These are phyloP conservation scores for Gymnarchus niloticus DNA, from an alignment of 2,113 vertebrate species.

Conservation along the genomic window DNA sequence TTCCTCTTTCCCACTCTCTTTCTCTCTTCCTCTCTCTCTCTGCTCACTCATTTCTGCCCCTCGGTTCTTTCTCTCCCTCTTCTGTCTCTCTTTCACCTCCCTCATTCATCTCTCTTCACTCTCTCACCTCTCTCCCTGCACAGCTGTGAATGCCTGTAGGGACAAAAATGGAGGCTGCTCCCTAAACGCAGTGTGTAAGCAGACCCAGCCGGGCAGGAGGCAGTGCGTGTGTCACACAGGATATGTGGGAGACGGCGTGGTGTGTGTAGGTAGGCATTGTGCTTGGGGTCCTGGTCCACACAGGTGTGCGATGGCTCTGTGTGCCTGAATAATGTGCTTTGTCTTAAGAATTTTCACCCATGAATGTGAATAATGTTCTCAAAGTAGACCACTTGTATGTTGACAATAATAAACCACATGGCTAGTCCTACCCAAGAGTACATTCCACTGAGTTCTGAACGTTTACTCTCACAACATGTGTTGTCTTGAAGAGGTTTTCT, in stretches of 20 bases:
- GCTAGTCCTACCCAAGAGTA: no score
- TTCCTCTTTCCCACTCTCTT: neutral
- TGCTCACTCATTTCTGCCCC: neutral
- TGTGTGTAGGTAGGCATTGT: conserved; percentile 70
- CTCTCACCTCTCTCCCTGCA: neutral
- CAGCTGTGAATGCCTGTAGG: conserved; percentile 73
- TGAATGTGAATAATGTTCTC: no score
- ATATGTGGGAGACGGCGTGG: conserved; percentile 73
- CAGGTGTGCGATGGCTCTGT: neutral
- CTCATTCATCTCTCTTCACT: neutral
- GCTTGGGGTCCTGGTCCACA: neutral
- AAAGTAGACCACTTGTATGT: no score
- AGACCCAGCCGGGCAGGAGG: conserved; percentile 70
- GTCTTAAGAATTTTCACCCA: no score
- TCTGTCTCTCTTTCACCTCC: neutral
- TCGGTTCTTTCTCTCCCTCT: neutral
- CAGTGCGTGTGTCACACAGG: conserved; percentile 68
- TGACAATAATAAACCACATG: no score
- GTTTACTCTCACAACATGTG: no score
- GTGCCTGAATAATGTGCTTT: neutral
- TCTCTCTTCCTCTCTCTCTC: neutral
- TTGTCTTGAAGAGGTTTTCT: no score
- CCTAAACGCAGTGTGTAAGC: conserved; percentile 69
- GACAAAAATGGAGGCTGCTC: conserved; percentile 76
- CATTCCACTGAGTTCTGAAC: no score